A percentile compares a stretch with the other conserved stretches of the same genome.
Conservation (phyloP, 2,888 invertebrate genomes). For the Tethea ocularis region DNA sequence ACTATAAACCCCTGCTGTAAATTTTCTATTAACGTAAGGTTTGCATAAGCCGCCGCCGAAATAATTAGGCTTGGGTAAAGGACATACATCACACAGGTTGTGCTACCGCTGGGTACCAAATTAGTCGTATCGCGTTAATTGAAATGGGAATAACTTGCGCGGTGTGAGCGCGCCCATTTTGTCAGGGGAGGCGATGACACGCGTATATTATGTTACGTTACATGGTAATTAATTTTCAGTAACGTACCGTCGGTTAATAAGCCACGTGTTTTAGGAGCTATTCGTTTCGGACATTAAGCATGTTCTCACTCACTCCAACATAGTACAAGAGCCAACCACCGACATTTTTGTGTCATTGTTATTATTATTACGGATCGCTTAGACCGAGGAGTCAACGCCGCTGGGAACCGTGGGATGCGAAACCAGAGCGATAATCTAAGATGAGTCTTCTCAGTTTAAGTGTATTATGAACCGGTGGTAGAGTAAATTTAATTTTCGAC, state of each 20-base stretch:
- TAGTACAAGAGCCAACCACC: too few species aligned
- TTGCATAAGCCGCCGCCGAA: slow-evolving; percentile 35
- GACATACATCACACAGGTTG: slow-evolving; percentile 38
- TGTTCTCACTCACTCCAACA: slow-evolving; percentile 19
- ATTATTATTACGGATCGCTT: too few species aligned
- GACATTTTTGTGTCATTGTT: too few species aligned
- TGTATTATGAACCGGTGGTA: too few species aligned
- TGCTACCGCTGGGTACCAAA: slow-evolving; percentile 22
- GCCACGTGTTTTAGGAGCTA: slow-evolving; percentile 36
- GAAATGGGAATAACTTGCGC: slow-evolving; percentile 34
- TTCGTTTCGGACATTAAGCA: slow-evolving; percentile 32
- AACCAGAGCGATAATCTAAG: too few species aligned
- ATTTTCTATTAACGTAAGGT: slow-evolving; percentile 32
- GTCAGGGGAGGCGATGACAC: slow-evolving; percentile 35
- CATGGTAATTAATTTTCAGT: slow-evolving; percentile 36
- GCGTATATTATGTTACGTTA: slow-evolving; percentile 31
- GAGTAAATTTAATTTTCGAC: too few species aligned
- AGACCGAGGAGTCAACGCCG: too few species aligned
- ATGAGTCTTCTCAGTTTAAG: too few species aligned
- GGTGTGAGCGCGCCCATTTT: slow-evolving; percentile 28
- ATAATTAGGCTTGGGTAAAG: slow-evolving; percentile 43
- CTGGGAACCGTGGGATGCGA: too few species aligned
- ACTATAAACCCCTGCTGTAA: slow-evolving; percentile 12
- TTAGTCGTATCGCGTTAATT: slow-evolving; percentile 22
- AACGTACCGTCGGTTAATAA: slow-evolving; percentile 29